A percentile compares a stretch with the other conserved stretches of the same genome.
phyloP scores from a whole-genome alignment of 2,797 vertebrate species.

The Pampus argenteus region DNA sequence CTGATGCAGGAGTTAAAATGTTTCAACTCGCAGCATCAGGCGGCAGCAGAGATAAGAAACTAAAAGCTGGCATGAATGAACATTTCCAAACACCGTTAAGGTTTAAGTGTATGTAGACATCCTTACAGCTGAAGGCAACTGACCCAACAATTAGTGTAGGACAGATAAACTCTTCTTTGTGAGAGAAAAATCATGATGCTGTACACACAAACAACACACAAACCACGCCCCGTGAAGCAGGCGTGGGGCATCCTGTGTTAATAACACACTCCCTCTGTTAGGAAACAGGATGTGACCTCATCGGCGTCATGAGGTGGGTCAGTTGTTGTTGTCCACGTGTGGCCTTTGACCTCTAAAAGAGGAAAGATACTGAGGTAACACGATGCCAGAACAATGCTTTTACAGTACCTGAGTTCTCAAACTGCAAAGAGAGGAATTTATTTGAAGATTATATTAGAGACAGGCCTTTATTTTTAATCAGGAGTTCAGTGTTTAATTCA shows the following conservation, averaged over 20 bases:
- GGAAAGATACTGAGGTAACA: background rate
- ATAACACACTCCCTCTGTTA: constrained; percentile 5
- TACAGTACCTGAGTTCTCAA: no score
- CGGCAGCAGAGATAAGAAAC: background rate
- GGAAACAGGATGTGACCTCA: constrained; percentile 37
- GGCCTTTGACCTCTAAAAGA: constrained; percentile 22
- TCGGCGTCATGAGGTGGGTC: background rate
- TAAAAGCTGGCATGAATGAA: background rate
- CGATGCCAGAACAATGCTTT: no score
- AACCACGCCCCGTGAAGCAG: constrained; percentile 13
- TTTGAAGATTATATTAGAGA: no score
- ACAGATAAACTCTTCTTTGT: background rate
- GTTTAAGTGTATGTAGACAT: no score
- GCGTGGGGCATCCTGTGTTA: constrained; percentile 54
- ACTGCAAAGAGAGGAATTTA: no score
- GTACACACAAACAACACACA: background rate
- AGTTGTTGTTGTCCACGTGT: background rate
- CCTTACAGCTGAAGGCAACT: background rate
- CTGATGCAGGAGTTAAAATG: background rate
- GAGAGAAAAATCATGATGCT: background rate
- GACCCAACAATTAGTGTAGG: background rate
- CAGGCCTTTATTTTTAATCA: no score
- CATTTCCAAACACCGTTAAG: no score
- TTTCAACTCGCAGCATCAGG: constrained; percentile 21
- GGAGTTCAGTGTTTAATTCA: no score